Base-by-base conservation (phyloP, 1,140 invertebrate genomes). In the Pseudobourletiella spinata region DNA sequence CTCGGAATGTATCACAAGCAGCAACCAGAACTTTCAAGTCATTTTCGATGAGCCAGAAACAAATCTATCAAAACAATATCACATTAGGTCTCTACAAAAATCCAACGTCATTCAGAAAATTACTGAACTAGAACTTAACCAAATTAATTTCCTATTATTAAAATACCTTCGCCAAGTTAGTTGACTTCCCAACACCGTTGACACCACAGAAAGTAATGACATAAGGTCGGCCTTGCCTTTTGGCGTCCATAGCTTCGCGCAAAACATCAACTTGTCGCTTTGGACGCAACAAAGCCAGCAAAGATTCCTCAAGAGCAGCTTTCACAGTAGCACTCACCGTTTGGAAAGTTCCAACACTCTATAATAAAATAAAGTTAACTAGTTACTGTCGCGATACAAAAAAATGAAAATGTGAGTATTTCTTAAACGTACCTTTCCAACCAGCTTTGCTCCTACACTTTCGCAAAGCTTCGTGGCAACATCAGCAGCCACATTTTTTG, bases 11-110 rank as follows among this genome's bases (percentile, higher is more conserved):
- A 79, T 99, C 97, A 76, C 97, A 99, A 35, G 97, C 97, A 16
- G 96, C 96, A 63, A 99, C 98, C 69, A 99, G 75, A 16, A 99
- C 96, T 43, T 88, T 84, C 70, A 97, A 85, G 70, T 92, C 88
- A 76, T 99, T 99, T 78, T 99, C 95, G 68, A 98, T 94, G 52
- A 99, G 78, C 97, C 97, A 99, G 75, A 99, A 99, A 73, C 93
- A 94, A 59, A 99, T 97, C 83, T 83, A 54, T 20, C 35, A 32
- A 16, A 61, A 71, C 59, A 61, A 35, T n/a, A 32, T 18, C 6
- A 30, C 28, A 54, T 30, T 54, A 55, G 44, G n/a, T n/a, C n/a
- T n/a, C n/a, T n/a, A n/a, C n/a, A n/a, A n/a, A n/a, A n/a, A n/a
- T n/a, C n/a, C n/a, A n/a, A n/a, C n/a, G n/a, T n/a, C n/a, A n/a